These are phyloP conservation scores for Morus bassanus DNA, from an alignment of 2,797 vertebrate species.

Conservation along the genomic window DNA sequence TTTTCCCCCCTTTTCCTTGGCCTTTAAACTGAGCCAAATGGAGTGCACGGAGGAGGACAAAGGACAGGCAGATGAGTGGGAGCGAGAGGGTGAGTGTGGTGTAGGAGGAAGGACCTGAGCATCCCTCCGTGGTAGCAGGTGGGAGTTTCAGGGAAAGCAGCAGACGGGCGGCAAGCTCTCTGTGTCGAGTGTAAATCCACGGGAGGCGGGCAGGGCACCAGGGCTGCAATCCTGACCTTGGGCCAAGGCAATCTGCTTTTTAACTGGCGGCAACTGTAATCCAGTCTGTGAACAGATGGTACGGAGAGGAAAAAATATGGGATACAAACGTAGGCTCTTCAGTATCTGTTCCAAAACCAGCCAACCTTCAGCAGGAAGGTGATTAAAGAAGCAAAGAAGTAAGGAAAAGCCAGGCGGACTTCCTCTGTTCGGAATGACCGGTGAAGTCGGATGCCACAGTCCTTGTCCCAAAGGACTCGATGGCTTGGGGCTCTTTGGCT, in stretches of 20 bases:
- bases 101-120: neutral
- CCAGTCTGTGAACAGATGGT: slow-evolving; percentile 73
- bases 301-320: slow-evolving; percentile 1
- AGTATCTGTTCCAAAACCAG: slow-evolving; percentile 45
- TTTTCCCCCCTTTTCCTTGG: neutral
- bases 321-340: slow-evolving; percentile 40
- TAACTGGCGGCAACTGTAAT: slow-evolving; percentile 71
- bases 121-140: neutral
- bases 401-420: neutral
- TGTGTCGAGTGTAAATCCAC: neutral
- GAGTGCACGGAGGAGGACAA: neutral
- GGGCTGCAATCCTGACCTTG: slow-evolving; percentile 58
- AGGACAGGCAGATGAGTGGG: neutral
- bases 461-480: neutral
- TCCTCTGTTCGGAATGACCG: neutral
- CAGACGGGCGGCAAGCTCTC: neutral
- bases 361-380: slow-evolving; percentile 54
- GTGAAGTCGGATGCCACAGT: neutral
- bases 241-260: slow-evolving; percentile 73
- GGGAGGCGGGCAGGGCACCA: neutral
- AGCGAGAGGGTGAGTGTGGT: neutral
- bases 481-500: neutral
- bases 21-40: neutral
- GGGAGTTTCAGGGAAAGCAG: neutral
- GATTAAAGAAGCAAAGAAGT: slow-evolving; percentile 26